A percentile compares a stretch with the other conserved stretches of the same genome.
These are phyloP conservation scores for Drosophila differens DNA, from an alignment of 2,888 invertebrate species.

Conservation along the genomic window DNA sequence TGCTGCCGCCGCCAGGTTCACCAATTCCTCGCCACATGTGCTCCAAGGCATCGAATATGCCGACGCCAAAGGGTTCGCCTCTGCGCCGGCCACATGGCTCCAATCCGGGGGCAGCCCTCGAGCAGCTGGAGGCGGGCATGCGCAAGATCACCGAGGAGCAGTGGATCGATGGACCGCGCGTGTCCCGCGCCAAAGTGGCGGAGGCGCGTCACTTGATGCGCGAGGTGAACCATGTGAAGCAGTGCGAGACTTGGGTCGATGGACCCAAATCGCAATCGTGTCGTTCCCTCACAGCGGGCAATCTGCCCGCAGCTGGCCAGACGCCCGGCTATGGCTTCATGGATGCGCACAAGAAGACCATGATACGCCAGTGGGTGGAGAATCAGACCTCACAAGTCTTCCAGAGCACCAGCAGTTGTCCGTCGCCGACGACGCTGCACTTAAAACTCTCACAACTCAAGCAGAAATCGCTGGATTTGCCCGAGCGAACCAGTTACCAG, in stretches of 20 bases:
- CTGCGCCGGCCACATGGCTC: conserved; percentile 85
- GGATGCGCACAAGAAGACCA: conserved; percentile 96
- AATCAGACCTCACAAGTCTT: conserved; percentile 93
- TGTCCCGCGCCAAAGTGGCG: conserved; percentile 92
- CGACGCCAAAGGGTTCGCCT: conserved; percentile 87
- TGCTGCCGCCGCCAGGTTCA: conserved; percentile 55
- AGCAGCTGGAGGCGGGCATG: conserved; percentile 83
- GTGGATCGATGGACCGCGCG: conserved; percentile 98
- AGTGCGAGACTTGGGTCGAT: conserved; percentile 97
- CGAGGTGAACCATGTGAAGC: conserved; percentile 91
- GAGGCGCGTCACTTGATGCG: conserved; percentile 93
- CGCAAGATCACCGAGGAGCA: conserved; percentile 92
- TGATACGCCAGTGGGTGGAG: conserved; percentile 97
- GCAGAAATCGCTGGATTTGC: conserved; percentile 83
- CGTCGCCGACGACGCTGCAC: conserved; percentile 86
- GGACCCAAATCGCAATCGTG: conserved; percentile 91
- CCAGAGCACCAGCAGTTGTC: conserved; percentile 85
- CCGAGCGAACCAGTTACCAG: conserved; percentile 75
- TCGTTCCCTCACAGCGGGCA: conserved; percentile 85
- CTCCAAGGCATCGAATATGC: conserved; percentile 85
- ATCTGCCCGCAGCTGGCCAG: conserved; percentile 81
- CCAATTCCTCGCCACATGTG: conserved; percentile 76
- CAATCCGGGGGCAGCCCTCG: conserved; percentile 67
- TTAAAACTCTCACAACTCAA: conserved; percentile 88
- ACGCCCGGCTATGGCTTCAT: conserved; percentile 92